Evolutionary conservation across 2,113 vertebrate genomes (phyloP).

Genomic region (Syngnathus scovelli): DNA sequence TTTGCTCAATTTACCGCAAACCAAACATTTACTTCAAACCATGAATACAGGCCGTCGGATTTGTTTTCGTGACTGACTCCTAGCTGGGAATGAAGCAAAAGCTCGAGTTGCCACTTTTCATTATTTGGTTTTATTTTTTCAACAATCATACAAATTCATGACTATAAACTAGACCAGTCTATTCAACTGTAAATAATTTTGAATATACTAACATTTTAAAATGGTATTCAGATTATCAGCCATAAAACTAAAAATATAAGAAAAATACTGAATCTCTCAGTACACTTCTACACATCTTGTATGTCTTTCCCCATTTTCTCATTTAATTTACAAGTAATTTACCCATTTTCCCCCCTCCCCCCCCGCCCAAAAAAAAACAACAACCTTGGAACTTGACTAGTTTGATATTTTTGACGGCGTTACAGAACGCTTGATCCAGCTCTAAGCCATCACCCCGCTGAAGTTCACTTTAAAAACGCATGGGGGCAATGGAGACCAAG

Average conservation of each 20-base stretch:
- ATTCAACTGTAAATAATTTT: background rate
- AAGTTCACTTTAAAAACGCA: conserved; percentile 11
- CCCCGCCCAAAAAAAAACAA: background rate
- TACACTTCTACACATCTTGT: background rate
- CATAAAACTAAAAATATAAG: background rate
- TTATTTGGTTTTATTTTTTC: too few relatives aligned
- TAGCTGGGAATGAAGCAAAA: background rate
- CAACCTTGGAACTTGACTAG: background rate
- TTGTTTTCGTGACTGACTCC: background rate
- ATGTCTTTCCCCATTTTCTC: background rate
- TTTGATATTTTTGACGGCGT: background rate
- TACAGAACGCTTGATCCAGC: background rate
- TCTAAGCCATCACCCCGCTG: background rate
- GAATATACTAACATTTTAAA: background rate
- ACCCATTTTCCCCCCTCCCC: too few relatives aligned
- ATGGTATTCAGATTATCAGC: background rate
- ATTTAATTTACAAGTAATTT: background rate
- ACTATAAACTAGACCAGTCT: background rate
- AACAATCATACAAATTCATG: too few relatives aligned
- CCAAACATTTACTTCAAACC: background rate
- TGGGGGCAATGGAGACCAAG: conserved; percentile 45
- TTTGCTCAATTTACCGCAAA: conserved; percentile 26
- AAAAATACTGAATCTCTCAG: background rate
- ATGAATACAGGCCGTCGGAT: background rate
- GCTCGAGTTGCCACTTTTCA: background rate